Evolutionary conservation across 2,797 vertebrate genomes (phyloP), one percentile per base, ranked within the genome.

Genomic region (Fringilla coelebs): DNA sequence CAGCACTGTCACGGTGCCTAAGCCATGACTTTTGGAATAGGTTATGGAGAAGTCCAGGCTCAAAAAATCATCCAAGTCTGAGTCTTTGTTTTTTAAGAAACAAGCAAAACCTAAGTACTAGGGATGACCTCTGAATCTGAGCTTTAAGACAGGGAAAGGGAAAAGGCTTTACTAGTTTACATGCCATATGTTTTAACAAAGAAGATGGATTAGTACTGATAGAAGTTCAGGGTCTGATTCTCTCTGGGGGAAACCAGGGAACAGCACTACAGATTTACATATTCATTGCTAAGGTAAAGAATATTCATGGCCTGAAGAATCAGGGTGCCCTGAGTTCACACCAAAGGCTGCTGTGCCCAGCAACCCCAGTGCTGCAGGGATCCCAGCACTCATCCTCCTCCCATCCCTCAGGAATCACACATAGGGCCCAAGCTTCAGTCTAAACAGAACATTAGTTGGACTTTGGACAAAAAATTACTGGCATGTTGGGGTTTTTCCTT

Each of bases 341-440:
- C 9, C 46, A 43, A 45, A 45, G 34, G 49, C 31, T 61, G 26
- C 58, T 51, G 20, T 17, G 38, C 66, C 41, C 54, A 61, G 11
- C 26, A 36, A 5, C 14, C 17, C 66, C 46, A 45, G 18, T 2
- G 14, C 48, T 62, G 28, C 55, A 45, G 38, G 32, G 38, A 31
- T 25, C 10, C 45, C 19, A 7, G 9, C 13, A 17, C 32, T 32
- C 38, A 22, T 20, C 32, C 54, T 31, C 16, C 36, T 57, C 21
- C 45, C 46, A 36, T 7, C 26, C 66, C 38, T 15, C 57, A 62
- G 57, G 17, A 71, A 32, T 26, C 38, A 32, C 46, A 43, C 26
- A 3, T 7, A 18, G 1, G 5, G 26, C 3, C 14, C 10, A 32
- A 48, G 12, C 28, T 38, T 9, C 38, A 12, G 15, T 6, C 40